A percentile compares a stretch with the other conserved stretches of the same genome.
These are phyloP conservation scores for Percopsis transmontana DNA, from an alignment of 2,113 vertebrate genomes.

Conservation along the genomic window DNA sequence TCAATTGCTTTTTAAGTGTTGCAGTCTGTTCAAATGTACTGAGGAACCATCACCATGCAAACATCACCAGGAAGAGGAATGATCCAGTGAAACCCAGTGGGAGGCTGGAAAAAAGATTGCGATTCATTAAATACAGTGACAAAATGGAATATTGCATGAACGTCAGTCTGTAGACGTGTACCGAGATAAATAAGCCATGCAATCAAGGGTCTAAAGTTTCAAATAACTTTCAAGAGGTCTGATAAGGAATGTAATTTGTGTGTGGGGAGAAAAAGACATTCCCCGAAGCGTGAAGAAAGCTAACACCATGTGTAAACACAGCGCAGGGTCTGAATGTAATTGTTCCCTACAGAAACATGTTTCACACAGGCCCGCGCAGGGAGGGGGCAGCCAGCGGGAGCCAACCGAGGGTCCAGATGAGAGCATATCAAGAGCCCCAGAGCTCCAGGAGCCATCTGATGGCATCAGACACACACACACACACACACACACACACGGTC, in stretches of 20 bases:
- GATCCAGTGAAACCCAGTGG: no score
- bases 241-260: conserved; percentile 49
- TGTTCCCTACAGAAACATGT: neutral
- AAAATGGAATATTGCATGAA: no score
- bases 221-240: conserved; percentile 12
- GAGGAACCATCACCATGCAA: no score
- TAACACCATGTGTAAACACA: conserved; percentile 32
- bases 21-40: no score
- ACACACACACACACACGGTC: neutral
- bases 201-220: no score
- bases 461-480: neutral
- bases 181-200: no score
- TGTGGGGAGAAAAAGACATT: conserved; percentile 48
- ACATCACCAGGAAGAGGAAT: no score
- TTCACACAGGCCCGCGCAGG: neutral
- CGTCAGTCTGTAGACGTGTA: no score
- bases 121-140: no score
- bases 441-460: neutral
- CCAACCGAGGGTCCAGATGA: neutral
- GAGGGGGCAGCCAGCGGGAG: neutral
- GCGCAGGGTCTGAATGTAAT: conserved; percentile 15
- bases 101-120: no score
- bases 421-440: no score
- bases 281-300: conserved; percentile 49
- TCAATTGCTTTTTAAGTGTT: no score